Percentiles rank a stretch among this genome's conserved stretches.
phyloP scores from a whole-genome alignment of 1,140 invertebrate species.

The Popillia japonica region DNA sequence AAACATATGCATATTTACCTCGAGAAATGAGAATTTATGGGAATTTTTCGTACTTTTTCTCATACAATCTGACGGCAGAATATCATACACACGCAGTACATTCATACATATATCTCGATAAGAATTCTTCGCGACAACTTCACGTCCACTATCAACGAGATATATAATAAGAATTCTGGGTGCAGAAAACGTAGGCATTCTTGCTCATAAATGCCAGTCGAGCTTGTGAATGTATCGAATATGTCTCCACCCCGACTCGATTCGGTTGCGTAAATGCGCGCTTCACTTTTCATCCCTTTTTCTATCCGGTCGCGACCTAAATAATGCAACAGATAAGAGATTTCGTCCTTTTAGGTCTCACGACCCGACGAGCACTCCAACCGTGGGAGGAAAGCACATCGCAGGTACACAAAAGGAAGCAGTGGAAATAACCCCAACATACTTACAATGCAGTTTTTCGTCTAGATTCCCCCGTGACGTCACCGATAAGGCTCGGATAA shows the following conservation, averaged over 20 bases:
- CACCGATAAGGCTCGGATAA: conserved; percentile 93
- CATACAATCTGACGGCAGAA: too few relatives aligned
- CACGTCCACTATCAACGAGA: background rate
- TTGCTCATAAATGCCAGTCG: conserved; percentile 8
- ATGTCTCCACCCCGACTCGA: background rate
- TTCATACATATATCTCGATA: too few relatives aligned
- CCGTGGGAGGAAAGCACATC: background rate
- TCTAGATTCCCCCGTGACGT: conserved; percentile 96
- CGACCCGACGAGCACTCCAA: background rate
- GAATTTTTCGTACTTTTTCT: too few relatives aligned
- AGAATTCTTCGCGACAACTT: background rate
- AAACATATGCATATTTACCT: too few relatives aligned
- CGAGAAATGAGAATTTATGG: too few relatives aligned
- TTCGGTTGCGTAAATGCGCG: conserved; percentile 13
- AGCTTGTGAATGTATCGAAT: background rate
- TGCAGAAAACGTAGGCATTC: background rate
- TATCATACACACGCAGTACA: too few relatives aligned
- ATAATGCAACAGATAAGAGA: conserved; percentile 23
- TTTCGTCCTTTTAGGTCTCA: background rate
- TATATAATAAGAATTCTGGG: background rate
- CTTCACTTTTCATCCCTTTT: background rate
- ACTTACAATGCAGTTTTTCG: conserved; percentile 97
- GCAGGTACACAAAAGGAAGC: background rate
- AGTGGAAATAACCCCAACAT: conserved; percentile 33
- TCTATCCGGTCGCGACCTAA: conserved; percentile 5